These are phyloP conservation scores for Mimas tiliae DNA, from an alignment of 2,888 invertebrate species.

Conservation along the genomic window DNA sequence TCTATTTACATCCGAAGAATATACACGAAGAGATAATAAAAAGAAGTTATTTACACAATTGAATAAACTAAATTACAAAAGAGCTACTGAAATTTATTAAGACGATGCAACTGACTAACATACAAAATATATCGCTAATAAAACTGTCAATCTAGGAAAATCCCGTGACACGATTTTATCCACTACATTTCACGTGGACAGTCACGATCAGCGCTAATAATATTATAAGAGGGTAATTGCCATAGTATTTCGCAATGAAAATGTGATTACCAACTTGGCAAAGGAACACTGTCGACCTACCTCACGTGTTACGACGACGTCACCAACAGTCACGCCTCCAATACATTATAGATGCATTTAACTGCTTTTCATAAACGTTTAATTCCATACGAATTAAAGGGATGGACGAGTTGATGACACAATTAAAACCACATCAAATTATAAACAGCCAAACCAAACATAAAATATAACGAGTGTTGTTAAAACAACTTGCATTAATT, in stretches of 20 bases:
- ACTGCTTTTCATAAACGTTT: conserved; percentile 1
- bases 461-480: background rate
- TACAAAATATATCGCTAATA: background rate
- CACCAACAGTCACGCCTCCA: conserved; percentile 49
- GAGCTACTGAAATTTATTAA: background rate
- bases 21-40: background rate
- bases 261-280: conserved; percentile 57
- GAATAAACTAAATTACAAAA: background rate
- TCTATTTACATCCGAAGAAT: background rate
- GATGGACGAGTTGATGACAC: background rate
- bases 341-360: conserved; percentile 1
- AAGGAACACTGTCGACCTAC: conserved; percentile 56
- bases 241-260: conserved; percentile 42
- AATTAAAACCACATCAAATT: conserved; percentile 1
- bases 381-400: background rate
- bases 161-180: background rate
- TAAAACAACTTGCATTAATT: background rate
- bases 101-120: background rate
- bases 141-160: background rate
- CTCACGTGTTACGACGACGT: conserved; percentile 54
- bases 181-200: conserved; percentile 4
- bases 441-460: background rate
- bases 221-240: conserved; percentile 33
- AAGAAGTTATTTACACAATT: background rate
- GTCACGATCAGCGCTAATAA: conserved; percentile 15